Evolutionary conservation across 2,113 vertebrate species (phyloP).

Genomic region (Tachycineta bicolor): DNA sequence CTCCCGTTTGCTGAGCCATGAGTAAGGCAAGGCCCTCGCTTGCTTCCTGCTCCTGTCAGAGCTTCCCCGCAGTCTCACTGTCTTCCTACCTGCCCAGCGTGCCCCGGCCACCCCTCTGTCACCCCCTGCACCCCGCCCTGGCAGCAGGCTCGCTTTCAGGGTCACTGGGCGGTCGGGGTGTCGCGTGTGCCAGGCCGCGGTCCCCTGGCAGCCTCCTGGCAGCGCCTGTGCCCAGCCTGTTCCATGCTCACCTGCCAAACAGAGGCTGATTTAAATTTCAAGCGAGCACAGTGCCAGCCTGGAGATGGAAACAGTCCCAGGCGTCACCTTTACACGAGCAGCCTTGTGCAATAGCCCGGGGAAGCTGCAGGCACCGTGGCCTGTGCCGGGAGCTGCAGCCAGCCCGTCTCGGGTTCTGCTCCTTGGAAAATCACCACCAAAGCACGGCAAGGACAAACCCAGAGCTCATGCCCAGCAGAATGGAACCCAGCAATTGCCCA

Average conservation of each 20-base stretch:
- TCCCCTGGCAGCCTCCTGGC: not conserved
- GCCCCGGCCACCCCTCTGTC: no score
- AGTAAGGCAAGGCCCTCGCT: accelerated
- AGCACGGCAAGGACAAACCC: not conserved
- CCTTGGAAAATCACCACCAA: not conserved
- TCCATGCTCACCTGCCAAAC: not conserved
- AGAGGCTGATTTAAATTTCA: not conserved
- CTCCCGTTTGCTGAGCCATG: not conserved
- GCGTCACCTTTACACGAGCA: not conserved
- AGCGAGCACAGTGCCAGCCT: not conserved
- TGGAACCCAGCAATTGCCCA: not conserved
- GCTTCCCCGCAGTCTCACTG: not conserved
- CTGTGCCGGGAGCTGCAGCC: not conserved
- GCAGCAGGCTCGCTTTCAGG: accelerated
- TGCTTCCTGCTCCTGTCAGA: not conserved
- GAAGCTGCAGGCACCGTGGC: not conserved
- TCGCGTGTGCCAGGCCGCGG: not conserved
- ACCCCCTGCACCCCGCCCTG: not conserved
- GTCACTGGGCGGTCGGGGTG: not conserved
- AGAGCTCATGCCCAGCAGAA: not conserved
- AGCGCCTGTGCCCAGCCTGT: not conserved
- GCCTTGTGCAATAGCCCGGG: not conserved
- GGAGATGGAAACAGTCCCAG: not conserved
- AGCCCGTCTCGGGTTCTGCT: not conserved
- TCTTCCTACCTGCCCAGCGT: not conserved